phyloP scores from a whole-genome alignment of 1,140 invertebrate species.

The Drosophila hydei region DNA sequence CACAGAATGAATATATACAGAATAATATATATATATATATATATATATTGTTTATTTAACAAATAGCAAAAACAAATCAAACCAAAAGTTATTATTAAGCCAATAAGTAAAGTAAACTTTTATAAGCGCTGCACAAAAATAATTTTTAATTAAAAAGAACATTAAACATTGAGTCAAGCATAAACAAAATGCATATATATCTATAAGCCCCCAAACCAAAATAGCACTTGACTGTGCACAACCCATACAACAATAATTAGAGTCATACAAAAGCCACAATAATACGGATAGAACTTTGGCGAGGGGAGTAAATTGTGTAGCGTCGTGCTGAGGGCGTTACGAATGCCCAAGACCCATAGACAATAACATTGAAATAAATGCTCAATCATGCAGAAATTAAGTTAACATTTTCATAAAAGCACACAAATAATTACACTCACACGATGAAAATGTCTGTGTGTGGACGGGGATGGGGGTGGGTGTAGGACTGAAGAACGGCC shows the following conservation, averaged over 20 bases:
- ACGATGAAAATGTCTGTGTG: neutral
- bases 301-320: neutral
- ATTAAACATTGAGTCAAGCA: neutral
- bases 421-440: conserved; percentile 49
- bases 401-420: conserved; percentile 58
- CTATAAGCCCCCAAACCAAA: neutral
- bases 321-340: conserved; percentile 10
- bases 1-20: too few species aligned
- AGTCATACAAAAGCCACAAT: conserved; percentile 32
- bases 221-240: conserved; percentile 16
- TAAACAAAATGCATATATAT: neutral
- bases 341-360: conserved; percentile 34
- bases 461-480: neutral
- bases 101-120: too few species aligned
- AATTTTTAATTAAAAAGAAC: too few species aligned
- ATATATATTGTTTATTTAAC: too few species aligned
- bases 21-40: too few species aligned
- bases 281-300: conserved; percentile 16
- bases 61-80: too few species aligned
- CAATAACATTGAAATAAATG: conserved; percentile 69
- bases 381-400: conserved; percentile 63
- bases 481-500: neutral
- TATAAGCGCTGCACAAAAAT: too few species aligned
- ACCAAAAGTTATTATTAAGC: too few species aligned
- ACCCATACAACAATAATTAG: conserved; percentile 16